Evolutionary conservation across 2,113 vertebrate genomes (phyloP).

Genomic region (Amphiprion ocellaris): DNA sequence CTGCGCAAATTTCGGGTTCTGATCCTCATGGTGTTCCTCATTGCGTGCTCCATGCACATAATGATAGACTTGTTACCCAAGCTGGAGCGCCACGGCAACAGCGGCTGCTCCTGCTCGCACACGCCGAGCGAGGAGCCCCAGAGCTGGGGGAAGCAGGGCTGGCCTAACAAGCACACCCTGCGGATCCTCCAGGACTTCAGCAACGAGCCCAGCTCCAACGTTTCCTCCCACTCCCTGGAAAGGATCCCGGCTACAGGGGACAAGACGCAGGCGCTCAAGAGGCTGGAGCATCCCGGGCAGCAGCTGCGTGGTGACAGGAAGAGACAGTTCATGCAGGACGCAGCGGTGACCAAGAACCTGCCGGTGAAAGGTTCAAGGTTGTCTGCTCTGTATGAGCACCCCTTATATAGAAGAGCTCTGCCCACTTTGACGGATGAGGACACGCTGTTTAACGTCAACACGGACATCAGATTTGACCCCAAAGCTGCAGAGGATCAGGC

Average conservation of each 20-base stretch:
- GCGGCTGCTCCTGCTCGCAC: conserved; percentile 90
- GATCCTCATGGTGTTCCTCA: conserved; percentile 92
- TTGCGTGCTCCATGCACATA: conserved; percentile 96
- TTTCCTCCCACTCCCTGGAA: conserved; percentile 90
- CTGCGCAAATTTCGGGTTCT: conserved; percentile 93
- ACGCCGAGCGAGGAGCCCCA: conserved; percentile 81
- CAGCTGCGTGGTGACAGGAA: conserved; percentile 66
- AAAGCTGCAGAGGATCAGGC: conserved; percentile 89
- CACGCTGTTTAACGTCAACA: conserved; percentile 94
- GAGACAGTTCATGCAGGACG: conserved; percentile 73
- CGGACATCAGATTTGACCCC: conserved; percentile 94
- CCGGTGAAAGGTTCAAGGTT: conserved; percentile 81
- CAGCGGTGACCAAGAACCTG: conserved; percentile 31
- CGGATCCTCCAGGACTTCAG: conserved; percentile 95
- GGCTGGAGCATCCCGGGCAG: conserved; percentile 68
- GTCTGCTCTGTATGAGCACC: conserved; percentile 89
- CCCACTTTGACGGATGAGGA: conserved; percentile 89
- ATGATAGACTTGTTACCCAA: conserved; percentile 93
- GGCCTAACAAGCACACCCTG: conserved; percentile 95
- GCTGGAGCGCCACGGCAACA: conserved; percentile 86
- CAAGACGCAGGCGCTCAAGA: conserved; percentile 64
- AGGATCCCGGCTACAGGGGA: conserved; percentile 76
- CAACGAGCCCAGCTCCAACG: conserved; percentile 92
- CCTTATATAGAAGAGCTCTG: conserved; percentile 85
- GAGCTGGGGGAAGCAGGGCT: conserved; percentile 85